These are phyloP conservation scores for Lasius fuliginosus DNA, from an alignment of 2,888 invertebrate genomes.

Conservation along the genomic window DNA sequence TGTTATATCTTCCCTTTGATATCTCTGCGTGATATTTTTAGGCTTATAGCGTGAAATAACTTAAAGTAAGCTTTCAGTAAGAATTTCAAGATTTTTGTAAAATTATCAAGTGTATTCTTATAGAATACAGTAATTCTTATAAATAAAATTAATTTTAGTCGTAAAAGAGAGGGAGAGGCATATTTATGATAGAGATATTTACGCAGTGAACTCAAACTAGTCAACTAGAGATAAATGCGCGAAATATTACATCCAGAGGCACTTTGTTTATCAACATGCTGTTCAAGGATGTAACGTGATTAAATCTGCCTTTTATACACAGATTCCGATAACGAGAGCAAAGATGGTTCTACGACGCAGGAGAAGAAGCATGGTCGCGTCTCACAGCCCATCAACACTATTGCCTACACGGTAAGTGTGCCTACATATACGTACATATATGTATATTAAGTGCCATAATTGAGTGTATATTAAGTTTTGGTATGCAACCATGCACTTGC, in stretches of 20 bases:
- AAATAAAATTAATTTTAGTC: not conserved
- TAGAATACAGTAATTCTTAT: constrained; percentile 10
- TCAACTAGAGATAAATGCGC: constrained; percentile 21
- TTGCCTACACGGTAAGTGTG: constrained; percentile 91
- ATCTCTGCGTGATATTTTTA: not conserved
- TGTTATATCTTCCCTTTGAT: not conserved
- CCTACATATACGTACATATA: not conserved
- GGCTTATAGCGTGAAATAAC: not conserved
- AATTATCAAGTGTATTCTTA: not conserved
- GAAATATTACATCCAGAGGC: not conserved
- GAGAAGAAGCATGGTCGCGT: constrained; percentile 88
- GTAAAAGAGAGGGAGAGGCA: not conserved
- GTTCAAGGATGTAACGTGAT: constrained; percentile 2
- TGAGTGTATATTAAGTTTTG: constrained; percentile 36
- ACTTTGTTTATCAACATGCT: constrained; percentile 2
- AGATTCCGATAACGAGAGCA: constrained; percentile 90
- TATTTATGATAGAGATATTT: constrained; percentile 25
- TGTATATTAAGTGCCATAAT: constrained; percentile 26
- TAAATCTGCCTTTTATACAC: constrained; percentile 65
- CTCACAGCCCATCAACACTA: constrained; percentile 91
- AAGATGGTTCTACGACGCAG: constrained; percentile 85
- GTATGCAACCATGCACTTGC: constrained; percentile 19
- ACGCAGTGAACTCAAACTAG: not conserved
- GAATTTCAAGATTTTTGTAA: not conserved
- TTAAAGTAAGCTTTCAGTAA: not conserved